phyloP scores from a whole-genome alignment of 2,113 vertebrate genomes.

The Elgaria multicarinata region DNA sequence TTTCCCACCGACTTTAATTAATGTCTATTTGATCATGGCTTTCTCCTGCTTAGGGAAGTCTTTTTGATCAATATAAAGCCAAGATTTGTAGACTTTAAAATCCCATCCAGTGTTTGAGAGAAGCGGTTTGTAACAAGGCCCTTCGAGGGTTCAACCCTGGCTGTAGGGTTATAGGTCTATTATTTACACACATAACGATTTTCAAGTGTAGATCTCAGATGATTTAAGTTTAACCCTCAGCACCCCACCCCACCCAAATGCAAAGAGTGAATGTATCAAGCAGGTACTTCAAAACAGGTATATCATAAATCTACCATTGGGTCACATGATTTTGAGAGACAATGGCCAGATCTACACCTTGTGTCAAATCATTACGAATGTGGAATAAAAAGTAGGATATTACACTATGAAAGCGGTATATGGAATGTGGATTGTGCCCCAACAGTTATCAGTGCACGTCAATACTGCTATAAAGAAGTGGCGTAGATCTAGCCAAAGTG shows the following conservation, averaged over 20 bases:
- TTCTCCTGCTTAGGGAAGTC: constrained; percentile 11
- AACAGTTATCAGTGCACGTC: no score
- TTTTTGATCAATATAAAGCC: constrained; percentile 5
- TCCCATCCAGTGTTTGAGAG: constrained; percentile 36
- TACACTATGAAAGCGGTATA: no score
- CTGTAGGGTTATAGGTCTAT: background rate
- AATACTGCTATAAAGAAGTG: no score
- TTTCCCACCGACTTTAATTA: constrained; percentile 23
- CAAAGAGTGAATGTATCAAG: background rate
- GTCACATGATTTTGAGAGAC: background rate
- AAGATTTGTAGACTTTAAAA: constrained; percentile 46
- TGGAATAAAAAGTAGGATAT: no score
- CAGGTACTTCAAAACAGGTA: background rate
- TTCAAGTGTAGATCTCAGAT: background rate
- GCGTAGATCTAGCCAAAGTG: no score
- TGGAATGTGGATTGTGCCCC: no score
- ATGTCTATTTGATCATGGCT: constrained; percentile 52
- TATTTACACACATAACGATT: background rate
- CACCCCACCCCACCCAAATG: background rate
- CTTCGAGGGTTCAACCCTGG: constrained; percentile 31
- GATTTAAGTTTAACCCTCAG: background rate
- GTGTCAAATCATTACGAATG: no score
- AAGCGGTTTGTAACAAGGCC: constrained; percentile 25
- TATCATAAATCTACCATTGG: background rate
- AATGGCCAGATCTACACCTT: no score